Evolutionary conservation across 2,797 vertebrate genomes (phyloP).

Genomic region (Alectoris magna): DNA sequence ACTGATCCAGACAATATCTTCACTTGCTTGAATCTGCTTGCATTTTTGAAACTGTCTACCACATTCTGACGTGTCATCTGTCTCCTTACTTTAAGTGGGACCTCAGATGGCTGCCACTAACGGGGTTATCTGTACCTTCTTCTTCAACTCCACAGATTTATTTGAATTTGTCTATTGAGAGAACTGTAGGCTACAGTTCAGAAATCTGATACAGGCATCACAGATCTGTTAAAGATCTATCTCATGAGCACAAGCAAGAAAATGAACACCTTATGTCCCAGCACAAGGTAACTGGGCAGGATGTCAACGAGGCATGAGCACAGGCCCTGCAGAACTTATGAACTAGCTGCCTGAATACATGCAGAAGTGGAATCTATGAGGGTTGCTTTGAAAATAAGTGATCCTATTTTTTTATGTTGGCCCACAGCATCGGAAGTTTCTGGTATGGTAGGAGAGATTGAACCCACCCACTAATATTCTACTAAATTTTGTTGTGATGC

Average conservation of each 20-base stretch:
- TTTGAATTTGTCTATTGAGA: background rate
- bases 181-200: background rate
- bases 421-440: background rate
- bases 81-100: background rate
- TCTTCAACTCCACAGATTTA: background rate
- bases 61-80: background rate
- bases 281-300: background rate
- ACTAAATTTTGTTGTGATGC: too few relatives aligned
- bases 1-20: background rate
- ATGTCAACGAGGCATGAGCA: accelerated
- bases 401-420: background rate
- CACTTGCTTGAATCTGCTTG: background rate
- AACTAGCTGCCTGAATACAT: background rate
- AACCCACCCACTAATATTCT: too few relatives aligned
- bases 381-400: background rate
- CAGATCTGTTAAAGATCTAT: background rate
- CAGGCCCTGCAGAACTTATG: accelerated
- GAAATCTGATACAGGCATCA: background rate
- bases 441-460: background rate
- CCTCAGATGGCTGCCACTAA: background rate
- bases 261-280: background rate
- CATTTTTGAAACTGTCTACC: background rate
- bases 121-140: background rate
- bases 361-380: background rate
- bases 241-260: background rate